Evolutionary conservation across 2,888 invertebrate species (phyloP).

Genomic region (Macaria notata): DNA sequence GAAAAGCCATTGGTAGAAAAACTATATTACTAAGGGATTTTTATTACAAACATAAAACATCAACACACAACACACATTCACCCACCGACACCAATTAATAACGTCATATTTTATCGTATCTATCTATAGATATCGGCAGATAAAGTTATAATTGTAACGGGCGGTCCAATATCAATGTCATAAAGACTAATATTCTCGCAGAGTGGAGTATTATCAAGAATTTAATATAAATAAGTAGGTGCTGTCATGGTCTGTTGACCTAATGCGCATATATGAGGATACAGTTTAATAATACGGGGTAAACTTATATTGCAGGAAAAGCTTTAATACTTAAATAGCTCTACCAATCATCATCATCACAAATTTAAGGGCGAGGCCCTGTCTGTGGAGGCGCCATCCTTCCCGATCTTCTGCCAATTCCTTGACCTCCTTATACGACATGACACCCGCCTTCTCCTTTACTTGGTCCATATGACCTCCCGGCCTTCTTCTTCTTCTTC

Average conservation of each 20-base stretch:
- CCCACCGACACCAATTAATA: neutral
- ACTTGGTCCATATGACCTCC: too few relatives aligned
- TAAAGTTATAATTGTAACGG: neutral
- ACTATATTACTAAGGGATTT: too few relatives aligned
- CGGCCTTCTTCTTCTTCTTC: too few relatives aligned
- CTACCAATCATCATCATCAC: too few relatives aligned
- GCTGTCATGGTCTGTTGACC: conserved; percentile 6
- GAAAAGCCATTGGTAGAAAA: too few relatives aligned
- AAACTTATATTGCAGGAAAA: neutral
- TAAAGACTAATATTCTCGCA: conserved; percentile 1
- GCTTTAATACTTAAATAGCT: too few relatives aligned
- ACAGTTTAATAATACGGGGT: neutral
- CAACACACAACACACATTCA: neutral
- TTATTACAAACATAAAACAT: neutral
- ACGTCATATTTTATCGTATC: conserved; percentile 6
- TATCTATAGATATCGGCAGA: conserved; percentile 7
- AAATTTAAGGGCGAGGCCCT: too few relatives aligned
- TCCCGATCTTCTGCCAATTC: too few relatives aligned
- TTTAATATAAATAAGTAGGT: conserved; percentile 18
- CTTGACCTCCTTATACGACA: too few relatives aligned
- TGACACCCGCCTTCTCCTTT: too few relatives aligned
- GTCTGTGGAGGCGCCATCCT: too few relatives aligned
- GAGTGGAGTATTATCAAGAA: conserved; percentile 15
- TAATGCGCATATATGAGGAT: neutral
- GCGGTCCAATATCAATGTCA: conserved; percentile 12